A percentile compares a stretch with the other conserved stretches of the same genome.
Evolutionary conservation across 2,888 invertebrate species (phyloP).

Genomic region (Branchellion lobata): DNA sequence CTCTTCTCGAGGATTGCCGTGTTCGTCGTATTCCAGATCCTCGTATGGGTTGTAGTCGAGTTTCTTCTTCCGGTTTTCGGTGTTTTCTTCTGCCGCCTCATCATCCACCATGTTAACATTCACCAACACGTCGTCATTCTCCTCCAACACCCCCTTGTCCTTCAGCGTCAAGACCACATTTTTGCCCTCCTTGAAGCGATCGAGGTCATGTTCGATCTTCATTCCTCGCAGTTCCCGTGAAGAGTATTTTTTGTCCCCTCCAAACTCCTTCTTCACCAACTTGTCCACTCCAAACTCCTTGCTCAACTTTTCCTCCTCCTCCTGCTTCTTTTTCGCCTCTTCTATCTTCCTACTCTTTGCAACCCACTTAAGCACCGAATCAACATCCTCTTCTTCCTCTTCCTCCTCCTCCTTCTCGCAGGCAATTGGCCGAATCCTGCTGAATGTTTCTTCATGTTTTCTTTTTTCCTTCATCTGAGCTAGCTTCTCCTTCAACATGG

Average conservation of each 20-base stretch:
- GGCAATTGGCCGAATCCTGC: constrained; percentile 60
- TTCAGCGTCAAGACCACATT: constrained; percentile 87
- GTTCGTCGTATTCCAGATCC: constrained; percentile 71
- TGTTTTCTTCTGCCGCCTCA: constrained; percentile 68
- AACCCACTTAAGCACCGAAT: constrained; percentile 74
- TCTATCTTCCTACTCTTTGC: constrained; percentile 75
- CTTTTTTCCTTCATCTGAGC: constrained; percentile 77
- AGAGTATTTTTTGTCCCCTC: constrained; percentile 67
- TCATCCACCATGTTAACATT: constrained; percentile 66
- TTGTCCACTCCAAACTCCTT: constrained; percentile 86
- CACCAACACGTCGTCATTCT: constrained; percentile 81
- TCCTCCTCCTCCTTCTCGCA: constrained; percentile 61
- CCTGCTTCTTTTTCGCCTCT: constrained; percentile 79
- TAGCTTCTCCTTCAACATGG: constrained; percentile 79
- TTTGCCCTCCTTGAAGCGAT: constrained; percentile 74
- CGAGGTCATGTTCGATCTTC: constrained; percentile 78
- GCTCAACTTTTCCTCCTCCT: constrained; percentile 85
- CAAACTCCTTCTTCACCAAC: constrained; percentile 77
- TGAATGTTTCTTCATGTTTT: constrained; percentile 71
- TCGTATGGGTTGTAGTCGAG: constrained; percentile 74
- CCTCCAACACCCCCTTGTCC: constrained; percentile 83
- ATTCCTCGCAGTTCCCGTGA: constrained; percentile 77
- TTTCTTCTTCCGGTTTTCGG: constrained; percentile 79
- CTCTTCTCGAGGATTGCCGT: constrained; percentile 66
- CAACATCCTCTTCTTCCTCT: constrained; percentile 71